Evolutionary conservation across 2,888 invertebrate genomes (phyloP).

Genomic region (Heteromyza rotundicornis): DNA sequence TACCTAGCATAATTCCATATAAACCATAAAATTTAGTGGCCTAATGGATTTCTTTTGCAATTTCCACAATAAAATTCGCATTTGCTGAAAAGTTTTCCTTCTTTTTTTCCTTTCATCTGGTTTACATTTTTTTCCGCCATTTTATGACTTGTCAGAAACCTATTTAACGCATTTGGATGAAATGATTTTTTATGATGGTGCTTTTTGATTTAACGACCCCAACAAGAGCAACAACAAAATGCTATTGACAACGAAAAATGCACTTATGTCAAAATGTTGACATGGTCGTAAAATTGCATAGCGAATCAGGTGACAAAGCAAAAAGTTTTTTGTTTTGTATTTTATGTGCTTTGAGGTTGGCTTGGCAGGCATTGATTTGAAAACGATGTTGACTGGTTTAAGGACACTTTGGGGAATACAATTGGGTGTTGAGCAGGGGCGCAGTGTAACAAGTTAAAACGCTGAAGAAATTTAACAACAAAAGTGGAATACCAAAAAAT

Average conservation of each 20-base stretch:
- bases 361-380: constrained; percentile 9
- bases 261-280: constrained; percentile 51
- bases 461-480: too few species aligned
- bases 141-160: constrained; percentile 56
- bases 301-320: constrained; percentile 51
- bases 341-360: neutral
- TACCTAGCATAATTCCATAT: too few species aligned
- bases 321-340: constrained; percentile 21
- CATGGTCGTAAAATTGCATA: constrained; percentile 48
- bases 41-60: neutral
- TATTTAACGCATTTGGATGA: constrained; percentile 58
- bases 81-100: constrained; percentile 44
- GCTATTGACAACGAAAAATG: constrained; percentile 39
- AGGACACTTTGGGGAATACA: constrained; percentile 6
- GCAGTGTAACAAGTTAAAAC: too few species aligned
- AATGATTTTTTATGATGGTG: constrained; percentile 35
- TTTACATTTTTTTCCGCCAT: constrained; percentile 34
- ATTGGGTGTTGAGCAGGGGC: neutral
- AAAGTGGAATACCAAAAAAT: too few species aligned
- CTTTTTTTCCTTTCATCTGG: constrained; percentile 27
- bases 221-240: neutral
- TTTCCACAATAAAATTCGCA: constrained; percentile 51
- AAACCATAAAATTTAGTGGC: neutral
- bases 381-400: constrained; percentile 11
- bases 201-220: constrained; percentile 53